Evolutionary conservation across 2,797 vertebrate genomes (phyloP).

Genomic region (Falco rusticolus): DNA sequence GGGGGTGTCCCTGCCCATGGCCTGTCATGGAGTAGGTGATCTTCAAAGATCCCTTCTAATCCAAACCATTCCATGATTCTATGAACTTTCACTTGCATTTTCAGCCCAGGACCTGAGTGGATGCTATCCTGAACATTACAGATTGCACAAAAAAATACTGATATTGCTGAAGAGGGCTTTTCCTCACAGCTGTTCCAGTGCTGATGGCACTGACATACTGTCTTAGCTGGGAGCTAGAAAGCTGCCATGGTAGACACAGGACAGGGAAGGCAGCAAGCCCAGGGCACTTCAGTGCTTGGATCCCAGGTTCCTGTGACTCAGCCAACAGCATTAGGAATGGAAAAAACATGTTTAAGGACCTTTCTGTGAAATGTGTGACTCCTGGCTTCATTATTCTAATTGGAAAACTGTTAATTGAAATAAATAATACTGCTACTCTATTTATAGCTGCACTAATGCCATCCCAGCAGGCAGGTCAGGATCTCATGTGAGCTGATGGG

Average conservation of each 20-base stretch:
- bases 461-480: neutral
- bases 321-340: rapidly evolving
- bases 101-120: neutral
- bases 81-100: neutral
- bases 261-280: neutral
- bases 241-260: neutral
- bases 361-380: neutral
- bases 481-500: neutral
- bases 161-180: neutral
- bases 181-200: neutral
- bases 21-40: neutral
- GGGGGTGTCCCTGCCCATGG: neutral
- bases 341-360: neutral
- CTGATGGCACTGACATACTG: neutral
- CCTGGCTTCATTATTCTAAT: neutral
- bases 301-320: neutral
- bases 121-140: neutral
- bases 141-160: neutral
- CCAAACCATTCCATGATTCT: neutral
- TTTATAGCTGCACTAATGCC: neutral
- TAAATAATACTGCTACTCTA: neutral
- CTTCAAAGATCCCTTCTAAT: neutral
- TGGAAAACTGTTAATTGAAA: neutral
- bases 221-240: neutral
- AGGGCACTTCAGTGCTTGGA: neutral